These are phyloP conservation scores for Eretmocerus hayati DNA, from an alignment of 2,888 invertebrate species.

Conservation along the genomic window DNA sequence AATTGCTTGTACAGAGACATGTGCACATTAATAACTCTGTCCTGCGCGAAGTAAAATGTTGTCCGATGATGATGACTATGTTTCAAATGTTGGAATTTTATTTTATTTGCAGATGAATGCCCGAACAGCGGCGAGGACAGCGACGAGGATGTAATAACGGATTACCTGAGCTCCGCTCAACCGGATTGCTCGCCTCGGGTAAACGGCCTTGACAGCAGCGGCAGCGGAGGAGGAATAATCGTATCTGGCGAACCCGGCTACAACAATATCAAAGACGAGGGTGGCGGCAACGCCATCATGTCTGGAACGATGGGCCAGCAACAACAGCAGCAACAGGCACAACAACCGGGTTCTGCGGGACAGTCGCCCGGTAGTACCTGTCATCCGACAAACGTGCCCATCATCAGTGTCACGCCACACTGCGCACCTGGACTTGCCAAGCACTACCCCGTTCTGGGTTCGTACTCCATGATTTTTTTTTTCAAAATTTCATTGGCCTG, in stretches of 20 bases:
- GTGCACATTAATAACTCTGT: too few species aligned
- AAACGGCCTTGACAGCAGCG: slow-evolving; percentile 30
- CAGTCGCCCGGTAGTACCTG: too few species aligned
- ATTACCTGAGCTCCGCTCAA: slow-evolving; percentile 52
- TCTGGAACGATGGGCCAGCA: slow-evolving; percentile 11
- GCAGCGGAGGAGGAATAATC: too few species aligned
- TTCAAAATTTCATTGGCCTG: too few species aligned
- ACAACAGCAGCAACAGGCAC: slow-evolving; percentile 26
- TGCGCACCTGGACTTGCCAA: slow-evolving; percentile 70
- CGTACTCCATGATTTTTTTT: slow-evolving; percentile 18
- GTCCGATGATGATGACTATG: too few species aligned
- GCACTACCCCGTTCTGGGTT: slow-evolving; percentile 59
- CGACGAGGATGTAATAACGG: slow-evolving; percentile 74
- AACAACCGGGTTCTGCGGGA: slow-evolving; percentile 22
- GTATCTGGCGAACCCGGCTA: too few species aligned
- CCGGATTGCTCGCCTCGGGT: slow-evolving; percentile 35
- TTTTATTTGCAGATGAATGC: slow-evolving; percentile 59
- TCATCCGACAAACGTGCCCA: slow-evolving; percentile 50
- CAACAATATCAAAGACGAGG: slow-evolving; percentile 9
- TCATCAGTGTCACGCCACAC: slow-evolving; percentile 82
- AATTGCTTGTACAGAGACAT: too few species aligned
- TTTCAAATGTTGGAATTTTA: too few species aligned
- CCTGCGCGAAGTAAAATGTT: too few species aligned
- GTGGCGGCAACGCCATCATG: slow-evolving; percentile 6
- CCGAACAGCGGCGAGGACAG: slow-evolving; percentile 64